Percentiles rank a stretch among this genome's conserved stretches.
Conservation (phyloP, 1,140 invertebrate genomes). For the Sinonovacula constricta region DNA sequence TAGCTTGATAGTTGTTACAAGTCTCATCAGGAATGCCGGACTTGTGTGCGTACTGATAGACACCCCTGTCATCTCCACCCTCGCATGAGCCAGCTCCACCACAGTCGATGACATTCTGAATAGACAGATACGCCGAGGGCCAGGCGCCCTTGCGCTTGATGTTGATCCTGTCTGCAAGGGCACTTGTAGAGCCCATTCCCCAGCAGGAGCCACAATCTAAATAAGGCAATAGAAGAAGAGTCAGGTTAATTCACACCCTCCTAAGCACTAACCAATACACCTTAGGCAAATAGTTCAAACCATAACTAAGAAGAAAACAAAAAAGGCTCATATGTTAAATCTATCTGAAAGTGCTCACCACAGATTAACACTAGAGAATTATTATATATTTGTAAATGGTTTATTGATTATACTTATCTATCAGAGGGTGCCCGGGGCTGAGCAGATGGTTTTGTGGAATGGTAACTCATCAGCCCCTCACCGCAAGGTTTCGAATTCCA, state of each 20-base stretch:
- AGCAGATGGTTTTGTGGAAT: too few relatives aligned
- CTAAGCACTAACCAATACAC: too few relatives aligned
- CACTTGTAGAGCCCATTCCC: conserved; percentile 80
- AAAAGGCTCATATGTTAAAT: too few relatives aligned
- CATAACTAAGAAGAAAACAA: too few relatives aligned
- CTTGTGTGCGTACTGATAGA: conserved; percentile 79
- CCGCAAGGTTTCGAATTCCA: too few relatives aligned
- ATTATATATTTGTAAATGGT: too few relatives aligned
- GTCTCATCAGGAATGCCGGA: conserved; percentile 81
- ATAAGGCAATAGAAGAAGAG: conserved; percentile 26
- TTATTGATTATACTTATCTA: too few relatives aligned
- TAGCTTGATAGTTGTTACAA: conserved; percentile 81
- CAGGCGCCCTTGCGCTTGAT: conserved; percentile 79
- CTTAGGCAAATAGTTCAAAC: too few relatives aligned
- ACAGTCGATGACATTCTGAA: conserved; percentile 80
- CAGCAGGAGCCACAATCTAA: conserved; percentile 81
- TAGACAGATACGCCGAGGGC: conserved; percentile 80
- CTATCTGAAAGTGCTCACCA: too few relatives aligned
- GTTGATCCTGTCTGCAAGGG: conserved; percentile 81
- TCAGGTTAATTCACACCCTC: background rate
- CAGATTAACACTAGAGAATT: too few relatives aligned
- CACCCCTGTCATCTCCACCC: conserved; percentile 77
- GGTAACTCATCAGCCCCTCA: too few relatives aligned
- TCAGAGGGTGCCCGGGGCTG: too few relatives aligned
- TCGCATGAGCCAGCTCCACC: conserved; percentile 77